phyloP scores from a whole-genome alignment of 2,113 vertebrate genomes.

The Oenanthe melanoleuca region DNA sequence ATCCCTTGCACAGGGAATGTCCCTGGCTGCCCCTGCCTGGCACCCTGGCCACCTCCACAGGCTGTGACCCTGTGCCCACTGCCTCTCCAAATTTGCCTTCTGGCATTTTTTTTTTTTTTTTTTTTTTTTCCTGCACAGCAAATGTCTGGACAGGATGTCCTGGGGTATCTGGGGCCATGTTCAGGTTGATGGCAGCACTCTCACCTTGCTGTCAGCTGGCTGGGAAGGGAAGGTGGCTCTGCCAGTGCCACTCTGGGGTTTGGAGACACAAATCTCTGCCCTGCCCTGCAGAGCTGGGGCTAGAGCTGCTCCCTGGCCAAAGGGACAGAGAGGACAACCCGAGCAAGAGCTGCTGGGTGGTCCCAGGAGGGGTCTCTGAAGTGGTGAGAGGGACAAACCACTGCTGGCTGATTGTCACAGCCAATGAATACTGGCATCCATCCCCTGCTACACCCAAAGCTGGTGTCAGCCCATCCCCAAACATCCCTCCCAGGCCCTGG shows the following conservation, averaged over 20 bases:
- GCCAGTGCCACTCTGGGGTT: neutral
- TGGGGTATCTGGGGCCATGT: rapidly evolving
- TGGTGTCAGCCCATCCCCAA: neutral
- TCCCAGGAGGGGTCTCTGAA: neutral
- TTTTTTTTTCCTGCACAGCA: neutral
- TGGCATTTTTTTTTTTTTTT: neutral
- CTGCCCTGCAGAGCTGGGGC: neutral
- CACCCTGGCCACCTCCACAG: rapidly evolving
- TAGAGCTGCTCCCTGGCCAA: neutral
- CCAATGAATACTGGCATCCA: neutral
- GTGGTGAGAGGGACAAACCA: neutral
- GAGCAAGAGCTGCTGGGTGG: neutral
- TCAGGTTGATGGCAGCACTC: rapidly evolving
- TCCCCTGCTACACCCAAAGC: neutral
- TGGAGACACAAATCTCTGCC: neutral
- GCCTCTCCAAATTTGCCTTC: neutral
- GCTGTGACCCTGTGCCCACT: neutral
- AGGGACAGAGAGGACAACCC: neutral
- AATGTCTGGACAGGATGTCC: neutral
- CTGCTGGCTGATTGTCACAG: neutral
- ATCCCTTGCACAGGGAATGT: neutral
- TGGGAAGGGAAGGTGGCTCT: neutral
- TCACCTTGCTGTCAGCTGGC: neutral
- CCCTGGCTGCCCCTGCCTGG: neutral
- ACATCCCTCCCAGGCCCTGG: neutral